These are phyloP conservation scores for Anolis carolinensis DNA, from an alignment of 2,113 vertebrate species.

Conservation along the genomic window DNA sequence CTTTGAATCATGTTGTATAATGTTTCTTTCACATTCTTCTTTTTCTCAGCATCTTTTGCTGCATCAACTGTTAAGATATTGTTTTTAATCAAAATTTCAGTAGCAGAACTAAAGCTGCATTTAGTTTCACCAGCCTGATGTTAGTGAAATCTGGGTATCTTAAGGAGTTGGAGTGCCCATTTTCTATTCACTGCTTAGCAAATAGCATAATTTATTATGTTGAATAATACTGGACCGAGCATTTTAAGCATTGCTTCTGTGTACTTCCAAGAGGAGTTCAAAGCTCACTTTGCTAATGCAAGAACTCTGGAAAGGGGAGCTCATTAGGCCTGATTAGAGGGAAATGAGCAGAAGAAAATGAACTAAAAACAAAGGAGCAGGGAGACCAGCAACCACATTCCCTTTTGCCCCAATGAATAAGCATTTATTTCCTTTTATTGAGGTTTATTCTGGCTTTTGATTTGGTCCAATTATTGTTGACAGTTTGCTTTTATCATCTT, in stretches of 20 bases:
- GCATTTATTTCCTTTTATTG: background rate
- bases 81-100: slow-evolving; percentile 5
- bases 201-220: background rate
- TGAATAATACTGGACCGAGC: background rate
- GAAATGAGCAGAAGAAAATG: slow-evolving; percentile 37
- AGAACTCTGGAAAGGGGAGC: background rate
- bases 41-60: slow-evolving; percentile 15
- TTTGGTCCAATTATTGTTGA: slow-evolving; percentile 35
- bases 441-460: slow-evolving; percentile 34
- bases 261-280: slow-evolving; percentile 12
- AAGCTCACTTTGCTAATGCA: slow-evolving; percentile 6
- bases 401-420: slow-evolving; percentile 18
- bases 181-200: slow-evolving; percentile 19
- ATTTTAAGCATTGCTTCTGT: slow-evolving; percentile 9
- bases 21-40: background rate
- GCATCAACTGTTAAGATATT: background rate
- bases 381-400: background rate
- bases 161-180: background rate
- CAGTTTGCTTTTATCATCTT: slow-evolving; percentile 32
- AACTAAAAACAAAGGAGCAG: slow-evolving; percentile 12
- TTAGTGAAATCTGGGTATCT: background rate
- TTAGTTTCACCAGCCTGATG: background rate
- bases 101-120: background rate
- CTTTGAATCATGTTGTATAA: background rate
- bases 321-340: slow-evolving; percentile 10